Evolutionary conservation across 2,113 vertebrate species (phyloP), one percentile per base, ranked within the genome.

Genomic region (Hipposideros armiger): DNA sequence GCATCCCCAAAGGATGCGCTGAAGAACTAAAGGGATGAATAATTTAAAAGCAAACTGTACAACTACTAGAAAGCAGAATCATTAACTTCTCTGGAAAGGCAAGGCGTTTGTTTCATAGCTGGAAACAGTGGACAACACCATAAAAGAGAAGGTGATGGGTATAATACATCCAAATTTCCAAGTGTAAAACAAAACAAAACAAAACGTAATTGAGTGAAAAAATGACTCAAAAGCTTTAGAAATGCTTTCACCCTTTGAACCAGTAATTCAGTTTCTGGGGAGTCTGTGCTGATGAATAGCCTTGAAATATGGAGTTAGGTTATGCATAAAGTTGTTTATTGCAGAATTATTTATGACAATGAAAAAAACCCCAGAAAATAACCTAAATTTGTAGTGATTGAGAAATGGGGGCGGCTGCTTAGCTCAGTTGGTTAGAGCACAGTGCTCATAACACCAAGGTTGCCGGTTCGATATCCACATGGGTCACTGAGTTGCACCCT

Each of bases 1-100:
- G 6, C 30, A n/a, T n/a, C 16, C 64, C 64, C 64, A 66, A 7
- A 81, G 83, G 50, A 50, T 11, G n/a, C 1, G 8, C n/a, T 32
- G 5, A 54, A 87, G 90, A 88, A 30, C 72, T 16, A 24, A 81
- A 50, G 22, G 47, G 42, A 32, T 93, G 72, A 84, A 91, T 88
- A 67, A 91, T 69, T 91, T 78, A 74, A 93, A 93, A 74, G 14
- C 77, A 64, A 73, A 87, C 47, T 70, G 77, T 28, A 19, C n/a
- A 62, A 28, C 7, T 7, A 2, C 77, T 58, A 60, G 69, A 73
- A 95, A 95, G 77, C 45, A 91, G 81, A 80, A 54, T 26, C 26
- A 50, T 10, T 83, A 14, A 28, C 19, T 24, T 42, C 66, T 85
- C 42, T 64, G 66, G 4, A 60, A 90, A 11, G 70, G 45, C 7